Conservation (phyloP, 2,113 vertebrate species). For the Rutilus rutilus region DNA sequence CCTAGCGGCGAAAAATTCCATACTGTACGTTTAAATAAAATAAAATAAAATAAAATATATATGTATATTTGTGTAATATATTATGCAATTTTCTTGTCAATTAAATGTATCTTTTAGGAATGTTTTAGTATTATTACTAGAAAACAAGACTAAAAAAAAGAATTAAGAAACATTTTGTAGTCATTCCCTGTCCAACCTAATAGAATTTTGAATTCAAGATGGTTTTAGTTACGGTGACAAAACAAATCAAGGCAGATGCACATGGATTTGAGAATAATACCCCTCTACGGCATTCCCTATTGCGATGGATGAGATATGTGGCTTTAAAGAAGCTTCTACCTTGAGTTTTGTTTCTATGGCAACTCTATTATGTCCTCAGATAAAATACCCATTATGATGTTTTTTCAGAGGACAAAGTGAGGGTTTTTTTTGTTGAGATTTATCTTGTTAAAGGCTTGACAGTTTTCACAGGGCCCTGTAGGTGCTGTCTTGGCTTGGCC, state of each 20-base stretch:
- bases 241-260: conserved; percentile 26
- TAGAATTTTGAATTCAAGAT: conserved; percentile 12
- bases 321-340: conserved; percentile 60
- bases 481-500: conserved; percentile 21
- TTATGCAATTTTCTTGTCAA: not conserved
- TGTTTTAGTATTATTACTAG: not conserved
- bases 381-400: conserved; percentile 64
- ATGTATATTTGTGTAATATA: not conserved
- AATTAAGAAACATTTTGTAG: not conserved
- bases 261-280: not conserved
- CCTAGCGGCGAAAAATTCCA: too few species aligned
- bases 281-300: conserved; percentile 20
- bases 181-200: not conserved
- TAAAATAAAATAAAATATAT: too few species aligned
- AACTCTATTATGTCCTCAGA: conserved; percentile 64
- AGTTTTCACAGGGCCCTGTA: conserved; percentile 28
- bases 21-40: too few species aligned
- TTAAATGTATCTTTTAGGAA: not conserved
- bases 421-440: conserved; percentile 32
- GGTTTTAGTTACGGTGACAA: conserved; percentile 41
- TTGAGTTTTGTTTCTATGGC: conserved; percentile 69
- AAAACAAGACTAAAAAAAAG: not conserved
- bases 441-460: conserved; percentile 53
- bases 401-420: conserved; percentile 46
- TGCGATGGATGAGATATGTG: conserved; percentile 47